Base-by-base conservation (phyloP, 2,113 vertebrate genomes). In the Aldabrachelys gigantea region DNA sequence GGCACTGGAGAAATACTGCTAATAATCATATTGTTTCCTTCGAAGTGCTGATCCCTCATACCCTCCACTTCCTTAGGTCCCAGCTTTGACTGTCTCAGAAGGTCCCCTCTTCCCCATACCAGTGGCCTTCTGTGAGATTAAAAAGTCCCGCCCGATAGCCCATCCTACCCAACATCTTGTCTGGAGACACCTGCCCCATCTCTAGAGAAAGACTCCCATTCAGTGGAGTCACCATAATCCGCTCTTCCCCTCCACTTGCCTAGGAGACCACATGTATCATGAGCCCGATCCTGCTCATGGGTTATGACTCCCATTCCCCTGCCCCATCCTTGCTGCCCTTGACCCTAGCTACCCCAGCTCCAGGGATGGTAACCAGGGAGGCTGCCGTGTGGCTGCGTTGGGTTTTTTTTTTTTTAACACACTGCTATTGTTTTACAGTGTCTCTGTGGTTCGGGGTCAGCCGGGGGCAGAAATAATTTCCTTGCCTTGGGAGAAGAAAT, bases 381-480 rank as follows among this genome's bases (percentile, higher is more conserved):
- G 95, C 96, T 91, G 91, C 96, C 95, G 92, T n/a, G 38, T 94
- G 93, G 89, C 96, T 97, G 75, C 92, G 93, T 96, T 25, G 44
- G 8, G 7, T 8, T 10, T 41, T 19, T 96, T 96, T 96, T 96
- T 96, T 97, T 96, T 97, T 47, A 96, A 95, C 96, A 97, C 97
- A 81, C 95, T 95, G 93, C 88, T 94, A 88, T 94, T 96, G 96
- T 93, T 97, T 97, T 96, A 97, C 95, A 81, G 92, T 96, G 97
- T 92, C 97, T 97, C 96, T 97, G 97, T 97, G 97, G 96, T 96
- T 0, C 27, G 47, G 79, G 97, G 96, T 97, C 95, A 96, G 93
- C 85, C 93, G 94, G 89, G 96, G 97, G 95, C 96, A 96, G 93
- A 96, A 95, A 94, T 96, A 97, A 96, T 97, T 96, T 95, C 94